Percentiles rank a stretch among this genome's conserved stretches.
Conservation (phyloP, 2,888 invertebrate genomes). For the Tortricodes alternella region DNA sequence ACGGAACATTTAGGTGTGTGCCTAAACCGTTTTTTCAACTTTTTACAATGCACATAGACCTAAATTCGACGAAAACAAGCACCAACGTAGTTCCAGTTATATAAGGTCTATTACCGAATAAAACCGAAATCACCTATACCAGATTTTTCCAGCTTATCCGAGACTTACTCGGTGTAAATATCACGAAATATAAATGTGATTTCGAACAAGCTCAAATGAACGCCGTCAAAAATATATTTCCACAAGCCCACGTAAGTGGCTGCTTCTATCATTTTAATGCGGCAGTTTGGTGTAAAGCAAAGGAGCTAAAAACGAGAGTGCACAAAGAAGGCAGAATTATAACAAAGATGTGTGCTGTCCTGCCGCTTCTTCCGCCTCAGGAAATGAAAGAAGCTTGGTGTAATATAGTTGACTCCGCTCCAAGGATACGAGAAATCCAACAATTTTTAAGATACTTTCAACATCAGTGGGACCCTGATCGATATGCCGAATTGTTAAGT, state of each 20-base stretch:
- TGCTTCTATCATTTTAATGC: slow-evolving; percentile 27
- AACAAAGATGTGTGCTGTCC: background rate
- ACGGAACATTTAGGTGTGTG: background rate
- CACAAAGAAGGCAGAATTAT: slow-evolving; percentile 8
- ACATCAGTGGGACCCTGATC: background rate
- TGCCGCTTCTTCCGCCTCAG: slow-evolving; percentile 7
- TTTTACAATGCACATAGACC: slow-evolving; percentile 1
- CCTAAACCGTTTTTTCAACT: slow-evolving; percentile 16
- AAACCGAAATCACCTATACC: slow-evolving; percentile 15
- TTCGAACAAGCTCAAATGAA: slow-evolving; percentile 23
- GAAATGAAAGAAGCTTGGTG: background rate
- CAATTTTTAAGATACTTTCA: background rate
- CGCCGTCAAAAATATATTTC: slow-evolving; percentile 19
- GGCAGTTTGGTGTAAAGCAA: slow-evolving; percentile 8
- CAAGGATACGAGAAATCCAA: background rate
- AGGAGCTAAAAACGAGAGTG: slow-evolving; percentile 4
- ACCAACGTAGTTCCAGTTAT: slow-evolving; percentile 23
- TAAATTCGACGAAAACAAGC: background rate
- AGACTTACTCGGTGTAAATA: slow-evolving; percentile 18
- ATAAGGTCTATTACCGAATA: slow-evolving; percentile 15
- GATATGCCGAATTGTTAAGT: background rate
- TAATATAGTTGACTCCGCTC: background rate
- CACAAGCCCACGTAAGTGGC: slow-evolving; percentile 19
- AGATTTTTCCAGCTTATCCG: slow-evolving; percentile 24
- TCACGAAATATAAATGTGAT: slow-evolving; percentile 23